Evolutionary conservation across 2,888 invertebrate species (phyloP).

Genomic region (Dasysyrphus albostriatus): DNA sequence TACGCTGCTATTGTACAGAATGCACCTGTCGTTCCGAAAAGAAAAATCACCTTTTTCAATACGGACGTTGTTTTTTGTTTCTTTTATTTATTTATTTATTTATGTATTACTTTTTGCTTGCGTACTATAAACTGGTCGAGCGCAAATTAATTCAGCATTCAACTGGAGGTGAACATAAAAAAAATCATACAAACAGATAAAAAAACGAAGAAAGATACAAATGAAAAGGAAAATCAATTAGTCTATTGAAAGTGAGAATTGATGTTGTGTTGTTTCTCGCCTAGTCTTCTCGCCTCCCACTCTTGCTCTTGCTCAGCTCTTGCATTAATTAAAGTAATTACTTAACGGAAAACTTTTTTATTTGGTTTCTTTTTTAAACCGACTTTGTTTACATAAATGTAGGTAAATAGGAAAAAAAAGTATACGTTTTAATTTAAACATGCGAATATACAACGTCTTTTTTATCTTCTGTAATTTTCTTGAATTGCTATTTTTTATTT

Average conservation of each 20-base stretch:
- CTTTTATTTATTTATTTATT: not conserved
- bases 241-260: slow-evolving; percentile 73
- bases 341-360: slow-evolving; percentile 22
- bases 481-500: not conserved
- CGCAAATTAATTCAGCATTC: slow-evolving; percentile 67
- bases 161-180: slow-evolving; percentile 40
- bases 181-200: slow-evolving; percentile 5
- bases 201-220: slow-evolving; percentile 27
- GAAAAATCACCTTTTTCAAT: slow-evolving; percentile 32
- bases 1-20: slow-evolving; percentile 20
- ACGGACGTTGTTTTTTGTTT: slow-evolving; percentile 26
- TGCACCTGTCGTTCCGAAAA: slow-evolving; percentile 55
- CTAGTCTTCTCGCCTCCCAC: slow-evolving; percentile 7
- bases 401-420: slow-evolving; percentile 56
- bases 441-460: not conserved
- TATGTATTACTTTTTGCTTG: slow-evolving; percentile 16
- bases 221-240: slow-evolving; percentile 60
- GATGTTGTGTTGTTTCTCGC: slow-evolving; percentile 32
- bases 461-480: not conserved
- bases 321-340: slow-evolving; percentile 25
- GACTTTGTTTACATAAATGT: slow-evolving; percentile 30
- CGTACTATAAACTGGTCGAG: slow-evolving; percentile 51
- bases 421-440: slow-evolving; percentile 23
- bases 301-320: not conserved
- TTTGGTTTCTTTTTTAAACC: slow-evolving; percentile 28